Evolutionary conservation across 2,113 vertebrate genomes (phyloP), one percentile per base, ranked within the genome.

Genomic region (Crotalus viridis): DNA sequence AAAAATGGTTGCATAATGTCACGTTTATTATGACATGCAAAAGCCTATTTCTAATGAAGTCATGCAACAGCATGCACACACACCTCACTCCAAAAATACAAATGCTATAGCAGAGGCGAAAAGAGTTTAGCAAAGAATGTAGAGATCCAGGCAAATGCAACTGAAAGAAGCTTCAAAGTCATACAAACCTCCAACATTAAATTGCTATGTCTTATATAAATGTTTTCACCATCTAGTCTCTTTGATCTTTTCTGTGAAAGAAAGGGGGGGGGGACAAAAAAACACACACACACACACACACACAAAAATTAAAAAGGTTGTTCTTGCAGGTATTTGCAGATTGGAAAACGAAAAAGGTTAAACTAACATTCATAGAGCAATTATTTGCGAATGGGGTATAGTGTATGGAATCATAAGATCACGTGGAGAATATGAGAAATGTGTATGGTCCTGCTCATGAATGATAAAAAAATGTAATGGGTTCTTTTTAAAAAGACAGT

Each of bases 161-260:
- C 96, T 96, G 96, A 98, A 97, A 96, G 96, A 97, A 97, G 98
- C 96, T 97, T 97, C 97, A 96, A 98, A 97, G 97, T 98, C 95
- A 99, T 99, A 99, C 99, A 98, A 99, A 99, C 99, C 99, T 99
- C 99, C 99, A 99, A 98, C 99, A 99, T 99, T 99, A 99, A 99
- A 99, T 99, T 99, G 98, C 99, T 99, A 99, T 99, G 99, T 98
- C 99, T 99, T 98, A 99, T 99, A 99, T 99, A 99, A 99, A 99
- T 99, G 97, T 98, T 99, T 99, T 99, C 99, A 97, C 98, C 99
- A 98, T 99, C 99, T 98, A 99, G 98, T 98, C 98, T 99, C 98
- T 99, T 99, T 98, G 99, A 98, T 98, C 98, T 99, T 97, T 99
- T 99, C 99, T 99, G 99, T 98, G 98, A 97, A 98, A 98, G 96